phyloP scores from a whole-genome alignment of 2,797 vertebrate genomes.

The Liparis tanakae region DNA sequence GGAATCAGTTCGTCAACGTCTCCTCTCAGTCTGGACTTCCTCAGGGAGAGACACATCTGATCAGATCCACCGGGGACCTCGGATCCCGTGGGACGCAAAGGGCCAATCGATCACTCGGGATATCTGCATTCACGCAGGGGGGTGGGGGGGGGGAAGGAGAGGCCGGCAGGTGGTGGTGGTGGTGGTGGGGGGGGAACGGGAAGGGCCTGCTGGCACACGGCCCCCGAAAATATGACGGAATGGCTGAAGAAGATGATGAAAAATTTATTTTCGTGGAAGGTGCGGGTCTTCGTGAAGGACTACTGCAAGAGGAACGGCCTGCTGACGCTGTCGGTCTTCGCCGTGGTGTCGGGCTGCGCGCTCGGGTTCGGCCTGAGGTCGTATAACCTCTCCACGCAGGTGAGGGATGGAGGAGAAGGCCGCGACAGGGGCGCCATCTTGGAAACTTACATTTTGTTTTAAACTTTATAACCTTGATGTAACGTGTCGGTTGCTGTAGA shows the following conservation, averaged over 20 bases:
- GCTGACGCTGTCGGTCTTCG: constrained; percentile 87
- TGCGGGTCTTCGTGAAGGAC: constrained; percentile 67
- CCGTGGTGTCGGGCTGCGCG: constrained; percentile 85
- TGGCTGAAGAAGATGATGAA: constrained; percentile 58
- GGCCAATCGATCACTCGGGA: background rate
- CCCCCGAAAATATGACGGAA: constrained; percentile 70
- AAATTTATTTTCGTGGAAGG: constrained; percentile 50
- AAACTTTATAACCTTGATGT: background rate
- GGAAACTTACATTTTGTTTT: background rate
- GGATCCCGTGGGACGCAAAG: constrained; percentile 15
- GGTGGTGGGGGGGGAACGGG: background rate
- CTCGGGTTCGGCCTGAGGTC: constrained; percentile 86
- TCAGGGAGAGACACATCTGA: constrained; percentile 40
- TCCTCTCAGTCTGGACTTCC: constrained; percentile 60
- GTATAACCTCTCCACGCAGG: constrained; percentile 87
- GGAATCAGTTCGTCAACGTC: constrained; percentile 57
- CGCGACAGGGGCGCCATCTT: background rate
- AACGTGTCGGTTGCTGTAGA: background rate
- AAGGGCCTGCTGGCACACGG: too few relatives aligned
- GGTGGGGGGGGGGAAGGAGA: background rate
- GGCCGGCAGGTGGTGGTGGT: too few relatives aligned
- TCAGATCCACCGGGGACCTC: constrained; percentile 7
- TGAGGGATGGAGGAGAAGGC: constrained; percentile 50
- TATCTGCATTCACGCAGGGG: constrained; percentile 3
- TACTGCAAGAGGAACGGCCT: constrained; percentile 88